These are phyloP conservation scores for Aselliscus stoliczkanus DNA, from an alignment of 2,797 vertebrate genomes.

Conservation along the genomic window DNA sequence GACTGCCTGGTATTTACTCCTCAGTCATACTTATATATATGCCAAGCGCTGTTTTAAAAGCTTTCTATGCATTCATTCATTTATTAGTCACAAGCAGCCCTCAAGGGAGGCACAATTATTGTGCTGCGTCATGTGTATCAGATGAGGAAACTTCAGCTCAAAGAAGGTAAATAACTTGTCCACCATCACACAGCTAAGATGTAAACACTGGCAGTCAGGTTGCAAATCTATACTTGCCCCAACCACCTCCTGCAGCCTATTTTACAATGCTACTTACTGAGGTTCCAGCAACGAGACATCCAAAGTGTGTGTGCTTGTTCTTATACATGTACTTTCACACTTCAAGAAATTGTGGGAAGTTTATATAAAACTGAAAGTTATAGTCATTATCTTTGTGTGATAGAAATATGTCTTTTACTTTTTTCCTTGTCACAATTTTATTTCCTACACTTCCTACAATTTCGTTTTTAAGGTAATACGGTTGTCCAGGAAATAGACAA, in stretches of 20 bases:
- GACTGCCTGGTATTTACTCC: neutral
- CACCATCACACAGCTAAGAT: neutral
- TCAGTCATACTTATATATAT: neutral
- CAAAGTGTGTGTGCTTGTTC: neutral
- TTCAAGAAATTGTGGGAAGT: neutral
- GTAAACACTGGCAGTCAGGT: neutral
- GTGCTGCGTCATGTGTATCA: too few relatives aligned
- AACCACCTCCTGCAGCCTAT: neutral
- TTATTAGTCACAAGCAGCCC: neutral
- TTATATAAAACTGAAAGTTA: neutral
- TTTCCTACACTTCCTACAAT: neutral
- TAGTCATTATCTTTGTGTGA: neutral
- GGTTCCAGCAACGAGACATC: rapidly evolving
- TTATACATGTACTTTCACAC: rapidly evolving
- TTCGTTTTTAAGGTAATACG: neutral
- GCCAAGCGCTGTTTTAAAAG: neutral
- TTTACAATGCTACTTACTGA: neutral
- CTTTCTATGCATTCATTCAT: neutral
- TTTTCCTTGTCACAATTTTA: neutral
- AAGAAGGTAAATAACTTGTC: neutral
- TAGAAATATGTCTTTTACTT: neutral
- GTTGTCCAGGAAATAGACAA: neutral
- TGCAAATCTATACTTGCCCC: neutral
- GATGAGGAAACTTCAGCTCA: neutral
- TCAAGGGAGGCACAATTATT: neutral